A percentile compares a stretch with the other conserved stretches of the same genome.
Evolutionary conservation across 2,113 vertebrate species (phyloP).

Genomic region (Hippocampus zosterae): DNA sequence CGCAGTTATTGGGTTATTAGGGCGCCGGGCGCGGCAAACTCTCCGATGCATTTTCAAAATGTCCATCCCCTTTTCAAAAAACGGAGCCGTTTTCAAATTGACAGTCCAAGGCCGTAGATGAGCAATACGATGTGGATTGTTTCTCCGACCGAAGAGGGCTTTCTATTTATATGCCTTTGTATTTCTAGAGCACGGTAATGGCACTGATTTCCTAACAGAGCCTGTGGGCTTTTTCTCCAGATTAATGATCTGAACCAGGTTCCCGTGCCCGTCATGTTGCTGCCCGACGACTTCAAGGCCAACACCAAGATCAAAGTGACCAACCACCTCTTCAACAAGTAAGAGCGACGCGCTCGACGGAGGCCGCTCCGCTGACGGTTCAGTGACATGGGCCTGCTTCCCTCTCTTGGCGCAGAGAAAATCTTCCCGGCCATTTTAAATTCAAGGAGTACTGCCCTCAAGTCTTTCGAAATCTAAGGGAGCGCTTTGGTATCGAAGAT

Average conservation of each 20-base stretch:
- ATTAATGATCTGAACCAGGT: conserved; percentile 92
- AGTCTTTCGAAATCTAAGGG: conserved; percentile 90
- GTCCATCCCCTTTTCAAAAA: no score
- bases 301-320: conserved; percentile 95
- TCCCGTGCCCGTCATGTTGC: conserved; percentile 88
- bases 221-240: conserved; percentile 50
- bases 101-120: no score
- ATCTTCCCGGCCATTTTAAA: conserved; percentile 91
- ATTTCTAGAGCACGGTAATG: no score
- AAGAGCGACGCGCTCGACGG: background rate
- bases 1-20: no score
- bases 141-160: no score
- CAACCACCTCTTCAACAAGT: conserved; percentile 96
- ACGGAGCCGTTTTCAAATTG: no score
- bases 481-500: conserved; percentile 88
- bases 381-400: background rate
- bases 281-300: conserved; percentile 93
- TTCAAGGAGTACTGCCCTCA: conserved; percentile 96
- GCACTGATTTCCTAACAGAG: background rate
- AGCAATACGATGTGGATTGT: no score
- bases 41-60: no score
- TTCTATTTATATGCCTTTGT: no score
- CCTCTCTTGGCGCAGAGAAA: conserved; percentile 75
- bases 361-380: background rate
- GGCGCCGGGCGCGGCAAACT: no score